These are phyloP conservation scores for Pediacus dermestoides DNA, from an alignment of 2,888 invertebrate species.

Conservation along the genomic window DNA sequence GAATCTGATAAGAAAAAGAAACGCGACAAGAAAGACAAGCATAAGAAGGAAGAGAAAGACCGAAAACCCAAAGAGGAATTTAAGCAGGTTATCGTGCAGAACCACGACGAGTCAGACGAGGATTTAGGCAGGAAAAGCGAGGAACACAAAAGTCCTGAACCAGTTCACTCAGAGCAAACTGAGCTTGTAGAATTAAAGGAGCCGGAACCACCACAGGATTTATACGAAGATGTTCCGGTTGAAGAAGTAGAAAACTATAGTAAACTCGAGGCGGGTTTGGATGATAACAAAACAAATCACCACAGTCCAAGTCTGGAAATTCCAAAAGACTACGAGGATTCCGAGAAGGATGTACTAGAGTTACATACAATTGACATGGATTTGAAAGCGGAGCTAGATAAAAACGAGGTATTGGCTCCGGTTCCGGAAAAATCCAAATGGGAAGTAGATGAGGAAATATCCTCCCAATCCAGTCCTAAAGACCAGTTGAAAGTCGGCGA, in stretches of 20 bases:
- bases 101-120: constrained; percentile 25
- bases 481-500: constrained; percentile 38
- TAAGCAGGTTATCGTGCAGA: constrained; percentile 39
- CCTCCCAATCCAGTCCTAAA: constrained; percentile 30
- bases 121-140: constrained; percentile 41
- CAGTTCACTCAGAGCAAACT: constrained; percentile 34
- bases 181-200: constrained; percentile 53
- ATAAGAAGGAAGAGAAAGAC: constrained; percentile 41
- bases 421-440: constrained; percentile 83
- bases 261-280: constrained; percentile 48
- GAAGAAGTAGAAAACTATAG: constrained; percentile 58
- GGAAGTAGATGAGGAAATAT: constrained; percentile 72
- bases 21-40: constrained; percentile 49
- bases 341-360: constrained; percentile 57
- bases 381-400: constrained; percentile 51
- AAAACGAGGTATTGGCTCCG: constrained; percentile 64
- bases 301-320: constrained; percentile 46
- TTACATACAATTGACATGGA: constrained; percentile 58
- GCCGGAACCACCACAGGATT: constrained; percentile 45
- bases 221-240: constrained; percentile 56
- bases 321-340: constrained; percentile 43
- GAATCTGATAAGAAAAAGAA: constrained; percentile 49
- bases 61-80: constrained; percentile 39
- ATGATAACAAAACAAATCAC: no score
- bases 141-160: constrained; percentile 27